Percentiles rank a stretch among this genome's conserved stretches.
Conservation (phyloP, 1,140 invertebrate genomes). For the Pentalonia nigronervosa region DNA sequence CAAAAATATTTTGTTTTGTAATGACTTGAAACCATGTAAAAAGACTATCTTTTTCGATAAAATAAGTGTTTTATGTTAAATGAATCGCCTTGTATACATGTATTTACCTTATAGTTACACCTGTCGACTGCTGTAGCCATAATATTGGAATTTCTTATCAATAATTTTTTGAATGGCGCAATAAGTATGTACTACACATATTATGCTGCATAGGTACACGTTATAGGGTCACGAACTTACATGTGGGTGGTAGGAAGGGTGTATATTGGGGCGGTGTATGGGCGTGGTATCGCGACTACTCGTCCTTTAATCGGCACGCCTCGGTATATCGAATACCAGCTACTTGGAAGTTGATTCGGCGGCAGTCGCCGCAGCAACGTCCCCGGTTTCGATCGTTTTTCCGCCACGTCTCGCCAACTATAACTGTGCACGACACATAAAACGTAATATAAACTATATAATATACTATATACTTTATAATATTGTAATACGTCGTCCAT, state of each 20-base stretch:
- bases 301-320: background rate
- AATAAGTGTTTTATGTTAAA: too few relatives aligned
- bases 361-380: background rate
- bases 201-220: background rate
- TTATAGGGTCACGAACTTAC: background rate
- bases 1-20: too few relatives aligned
- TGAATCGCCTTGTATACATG: too few relatives aligned
- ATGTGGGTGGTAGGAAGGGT: background rate
- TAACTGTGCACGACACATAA: background rate
- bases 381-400: background rate
- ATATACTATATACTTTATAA: too few relatives aligned
- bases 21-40: too few relatives aligned
- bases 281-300: background rate
- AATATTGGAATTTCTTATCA: conserved; percentile 1
- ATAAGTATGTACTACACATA: background rate
- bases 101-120: too few relatives aligned
- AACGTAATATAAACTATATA: background rate
- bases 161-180: background rate
- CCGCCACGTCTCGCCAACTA: background rate
- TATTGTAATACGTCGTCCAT: background rate
- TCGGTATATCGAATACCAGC: background rate
- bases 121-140: too few relatives aligned
- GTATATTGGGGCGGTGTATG: conserved; percentile 2
- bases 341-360: background rate
- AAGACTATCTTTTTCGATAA: too few relatives aligned